Evolutionary conservation across 2,797 vertebrate species (phyloP).

Genomic region (Macropodus opercularis): DNA sequence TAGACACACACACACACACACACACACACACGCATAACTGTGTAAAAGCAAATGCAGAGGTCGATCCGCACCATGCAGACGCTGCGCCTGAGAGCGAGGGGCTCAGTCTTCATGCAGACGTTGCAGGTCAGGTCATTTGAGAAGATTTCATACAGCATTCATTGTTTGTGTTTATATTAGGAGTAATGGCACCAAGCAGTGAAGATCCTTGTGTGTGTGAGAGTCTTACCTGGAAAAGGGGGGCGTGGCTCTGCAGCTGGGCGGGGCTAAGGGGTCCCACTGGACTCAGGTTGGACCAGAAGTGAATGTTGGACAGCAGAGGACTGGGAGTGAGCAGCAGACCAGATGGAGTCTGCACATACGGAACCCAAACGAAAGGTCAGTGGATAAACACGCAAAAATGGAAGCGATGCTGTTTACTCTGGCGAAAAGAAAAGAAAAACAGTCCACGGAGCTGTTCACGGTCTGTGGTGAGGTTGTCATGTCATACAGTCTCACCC

Average conservation of each 20-base stretch:
- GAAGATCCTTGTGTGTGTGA: background rate
- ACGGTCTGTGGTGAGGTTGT: constrained; percentile 28
- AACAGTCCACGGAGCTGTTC: constrained; percentile 16
- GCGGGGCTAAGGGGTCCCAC: constrained; percentile 94
- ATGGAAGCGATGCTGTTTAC: constrained; percentile 42
- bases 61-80: constrained; percentile 14
- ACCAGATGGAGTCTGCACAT: constrained; percentile 90
- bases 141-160: too few relatives aligned
- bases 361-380: constrained; percentile 43
- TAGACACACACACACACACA: constrained; percentile 30
- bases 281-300: constrained; percentile 96
- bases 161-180: background rate
- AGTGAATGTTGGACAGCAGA: constrained; percentile 93
- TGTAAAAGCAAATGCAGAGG: constrained; percentile 14
- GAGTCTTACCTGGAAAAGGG: constrained; percentile 90
- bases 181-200: background rate
- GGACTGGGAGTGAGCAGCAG: constrained; percentile 93
- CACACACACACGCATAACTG: constrained; percentile 32
- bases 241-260: constrained; percentile 91
- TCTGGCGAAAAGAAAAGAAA: constrained; percentile 40
- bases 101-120: background rate
- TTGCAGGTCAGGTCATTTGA: background rate
- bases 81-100: background rate
- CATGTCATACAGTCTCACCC: constrained; percentile 33
- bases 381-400: constrained; percentile 36